These are phyloP conservation scores for Pelecanoides urinatrix DNA, from an alignment of 2,113 vertebrate genomes.

Conservation along the genomic window DNA sequence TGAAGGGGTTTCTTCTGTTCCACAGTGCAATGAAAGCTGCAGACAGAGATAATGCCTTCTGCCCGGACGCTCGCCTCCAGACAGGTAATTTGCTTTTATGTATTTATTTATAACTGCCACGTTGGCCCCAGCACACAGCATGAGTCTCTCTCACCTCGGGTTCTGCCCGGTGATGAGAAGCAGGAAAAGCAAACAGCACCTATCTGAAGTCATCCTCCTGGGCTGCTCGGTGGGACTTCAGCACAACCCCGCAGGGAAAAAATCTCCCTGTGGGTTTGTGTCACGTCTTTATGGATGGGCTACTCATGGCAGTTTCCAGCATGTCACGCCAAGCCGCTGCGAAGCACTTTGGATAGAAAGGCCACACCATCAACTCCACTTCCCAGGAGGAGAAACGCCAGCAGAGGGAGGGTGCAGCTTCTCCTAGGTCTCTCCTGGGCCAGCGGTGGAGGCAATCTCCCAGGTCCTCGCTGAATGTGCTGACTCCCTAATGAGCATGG, in stretches of 20 bases:
- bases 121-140: background rate
- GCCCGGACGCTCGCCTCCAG: fast-evolving
- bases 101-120: background rate
- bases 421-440: background rate
- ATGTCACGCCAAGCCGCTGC: background rate
- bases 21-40: background rate
- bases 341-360: background rate
- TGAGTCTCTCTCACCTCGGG: background rate
- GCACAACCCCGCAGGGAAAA: background rate
- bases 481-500: fast-evolving
- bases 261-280: background rate
- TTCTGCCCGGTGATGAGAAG: background rate
- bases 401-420: background rate
- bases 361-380: background rate
- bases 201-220: background rate
- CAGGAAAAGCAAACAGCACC: background rate
- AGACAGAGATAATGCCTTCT: background rate
- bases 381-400: background rate
- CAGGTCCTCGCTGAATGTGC: background rate
- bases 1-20: background rate
- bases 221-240: background rate
- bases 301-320: background rate
- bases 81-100: background rate
- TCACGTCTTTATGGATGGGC: background rate
- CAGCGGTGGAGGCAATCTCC: background rate